These are phyloP conservation scores for Rhorus exstirpatorius DNA, from an alignment of 2,888 invertebrate genomes.

Conservation along the genomic window DNA sequence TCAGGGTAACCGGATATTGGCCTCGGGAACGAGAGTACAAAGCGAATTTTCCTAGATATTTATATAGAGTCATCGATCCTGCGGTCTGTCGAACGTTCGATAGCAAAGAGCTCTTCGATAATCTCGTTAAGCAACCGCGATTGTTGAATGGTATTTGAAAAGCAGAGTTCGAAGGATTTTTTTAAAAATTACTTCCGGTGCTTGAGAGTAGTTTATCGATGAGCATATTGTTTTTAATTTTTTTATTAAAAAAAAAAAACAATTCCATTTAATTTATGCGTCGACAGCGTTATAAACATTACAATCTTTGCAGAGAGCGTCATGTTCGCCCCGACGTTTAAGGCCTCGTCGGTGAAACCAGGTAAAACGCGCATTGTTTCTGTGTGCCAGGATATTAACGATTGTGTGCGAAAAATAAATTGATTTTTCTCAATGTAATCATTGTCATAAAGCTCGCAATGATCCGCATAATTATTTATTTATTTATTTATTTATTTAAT, in stretches of 20 bases:
- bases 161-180: slow-evolving; percentile 17
- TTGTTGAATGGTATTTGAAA: slow-evolving; percentile 9
- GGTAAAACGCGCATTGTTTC: slow-evolving; percentile 87
- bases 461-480: neutral
- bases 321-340: slow-evolving; percentile 93
- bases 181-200: neutral
- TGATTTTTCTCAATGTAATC: slow-evolving; percentile 9
- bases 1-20: slow-evolving; percentile 42
- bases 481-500: no score
- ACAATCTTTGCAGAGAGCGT: slow-evolving; percentile 88
- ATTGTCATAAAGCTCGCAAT: slow-evolving; percentile 14
- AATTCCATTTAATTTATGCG: neutral
- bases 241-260: neutral
- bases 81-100: slow-evolving; percentile 51
- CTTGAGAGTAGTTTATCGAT: neutral
- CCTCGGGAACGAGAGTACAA: slow-evolving; percentile 18
- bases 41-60: slow-evolving; percentile 59
- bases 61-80: slow-evolving; percentile 65
- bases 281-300: slow-evolving; percentile 42
- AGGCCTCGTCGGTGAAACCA: slow-evolving; percentile 92
- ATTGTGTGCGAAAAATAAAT: slow-evolving; percentile 53
- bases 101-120: slow-evolving; percentile 38
- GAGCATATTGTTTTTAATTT: neutral
- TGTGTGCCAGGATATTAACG: slow-evolving; percentile 30
- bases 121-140: neutral